Base-by-base conservation (phyloP, 2,113 vertebrate species). In the Dicrurus megarhynchus region DNA sequence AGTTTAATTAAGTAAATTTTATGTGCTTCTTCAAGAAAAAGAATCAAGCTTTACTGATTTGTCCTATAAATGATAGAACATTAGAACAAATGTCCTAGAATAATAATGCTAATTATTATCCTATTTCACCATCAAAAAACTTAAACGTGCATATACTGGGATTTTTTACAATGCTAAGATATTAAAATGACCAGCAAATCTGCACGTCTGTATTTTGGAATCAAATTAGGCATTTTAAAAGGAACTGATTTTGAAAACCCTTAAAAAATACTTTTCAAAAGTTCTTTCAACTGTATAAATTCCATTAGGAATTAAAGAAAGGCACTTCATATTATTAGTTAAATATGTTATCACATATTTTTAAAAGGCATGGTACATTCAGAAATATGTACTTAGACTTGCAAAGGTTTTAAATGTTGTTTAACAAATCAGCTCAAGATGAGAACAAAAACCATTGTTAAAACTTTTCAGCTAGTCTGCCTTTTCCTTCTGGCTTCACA, bases 1-100 rank as follows among this genome's bases (percentile, higher is more conserved):
- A 41, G 18, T 53, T 68, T 44, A 77, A 73, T 79, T 52, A 32
- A 71, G 1, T 53, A 63, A 22, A 49, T 63, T 59, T 80, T 39
- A 17, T 57, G 39, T 17, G 9, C 3, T 67, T 12, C 28, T 41
- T 56, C 16, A 50, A 76, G 41, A 59, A 73, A 79, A 90, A 50
- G 5, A 68, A 53, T 55, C 10, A 73, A 5, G 1, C 8, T 49
- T 63, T 56, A 41, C 6, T 32, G 14, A 68, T 71, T 63, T 87
- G 3, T 46, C 7, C 14, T 39, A 11, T 16, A 68, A 73, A 61
- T 30, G 1, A n/a, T n/a, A 35, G 2, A 5, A 50, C 1, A 7
- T 55, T 22, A 69, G 13, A 42, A 47, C 8, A 65, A 69, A 74
- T n/a, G 1, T 56, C 28, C 5, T 60, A 87, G 17, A 65, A 41